phyloP scores from a whole-genome alignment of 2,888 invertebrate species.

The Amphimallon solstitiale region DNA sequence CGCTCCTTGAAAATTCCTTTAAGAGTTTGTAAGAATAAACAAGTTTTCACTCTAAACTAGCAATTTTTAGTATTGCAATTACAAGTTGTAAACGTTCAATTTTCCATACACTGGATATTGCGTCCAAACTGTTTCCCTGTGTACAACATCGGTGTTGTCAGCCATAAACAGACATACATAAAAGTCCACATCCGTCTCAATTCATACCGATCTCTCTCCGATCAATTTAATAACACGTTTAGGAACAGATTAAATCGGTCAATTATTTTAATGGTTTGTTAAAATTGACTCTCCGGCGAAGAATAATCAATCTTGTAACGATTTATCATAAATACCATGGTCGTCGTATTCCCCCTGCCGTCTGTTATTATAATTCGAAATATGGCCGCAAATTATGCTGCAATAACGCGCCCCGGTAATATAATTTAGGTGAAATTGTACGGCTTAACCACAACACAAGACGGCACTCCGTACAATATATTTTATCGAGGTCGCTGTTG shows the following conservation, averaged over 20 bases:
- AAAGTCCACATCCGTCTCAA: too few relatives aligned
- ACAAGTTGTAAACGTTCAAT: too few relatives aligned
- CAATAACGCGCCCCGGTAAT: conserved; percentile 30
- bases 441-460: conserved; percentile 19
- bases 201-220: too few relatives aligned
- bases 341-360: conserved; percentile 31
- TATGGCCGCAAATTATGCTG: conserved; percentile 39
- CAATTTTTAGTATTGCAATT: too few relatives aligned
- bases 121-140: too few relatives aligned
- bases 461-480: conserved; percentile 24
- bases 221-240: conserved; percentile 34
- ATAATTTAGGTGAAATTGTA: conserved; percentile 40
- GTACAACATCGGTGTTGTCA: too few relatives aligned
- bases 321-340: conserved; percentile 36
- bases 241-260: conserved; percentile 37
- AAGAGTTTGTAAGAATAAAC: too few relatives aligned
- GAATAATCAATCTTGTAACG: conserved; percentile 39
- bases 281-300: conserved; percentile 36
- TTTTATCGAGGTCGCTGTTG: conserved; percentile 25
- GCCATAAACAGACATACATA: too few relatives aligned
- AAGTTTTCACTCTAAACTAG: too few relatives aligned
- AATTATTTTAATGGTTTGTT: conserved; percentile 42
- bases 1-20: too few relatives aligned
- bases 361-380: conserved; percentile 41
- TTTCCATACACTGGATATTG: too few relatives aligned